These are phyloP conservation scores for Amblyteles armatorius DNA, from an alignment of 2,888 invertebrate genomes.

Conservation along the genomic window DNA sequence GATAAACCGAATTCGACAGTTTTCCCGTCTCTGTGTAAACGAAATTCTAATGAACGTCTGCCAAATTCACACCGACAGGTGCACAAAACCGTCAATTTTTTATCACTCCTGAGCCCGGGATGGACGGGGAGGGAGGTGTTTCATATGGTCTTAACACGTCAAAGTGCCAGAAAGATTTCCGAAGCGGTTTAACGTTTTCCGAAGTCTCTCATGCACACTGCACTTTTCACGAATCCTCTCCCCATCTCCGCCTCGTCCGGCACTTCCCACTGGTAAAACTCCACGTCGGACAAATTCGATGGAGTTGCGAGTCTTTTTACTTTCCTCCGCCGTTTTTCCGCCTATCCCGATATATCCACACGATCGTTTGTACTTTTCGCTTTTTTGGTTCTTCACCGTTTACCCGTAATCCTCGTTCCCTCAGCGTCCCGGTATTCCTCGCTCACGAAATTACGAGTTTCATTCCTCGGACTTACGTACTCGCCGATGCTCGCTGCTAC, in stretches of 20 bases:
- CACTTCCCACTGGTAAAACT: conserved; percentile 6
- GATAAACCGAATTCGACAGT: background rate
- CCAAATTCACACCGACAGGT: background rate
- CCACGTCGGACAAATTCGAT: background rate
- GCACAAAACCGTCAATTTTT: background rate
- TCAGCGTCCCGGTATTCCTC: conserved; percentile 4
- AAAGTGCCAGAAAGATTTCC: conserved; percentile 12
- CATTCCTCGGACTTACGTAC: conserved; percentile 8
- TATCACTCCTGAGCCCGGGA: no score
- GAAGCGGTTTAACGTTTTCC: background rate
- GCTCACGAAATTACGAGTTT: conserved; percentile 26
- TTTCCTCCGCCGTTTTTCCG: background rate
- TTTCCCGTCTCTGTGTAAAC: background rate
- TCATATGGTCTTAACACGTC: conserved; percentile 24
- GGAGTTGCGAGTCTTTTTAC: background rate
- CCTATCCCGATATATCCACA: background rate
- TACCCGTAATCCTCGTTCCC: background rate
- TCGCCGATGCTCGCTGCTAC: background rate
- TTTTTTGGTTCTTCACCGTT: conserved; percentile 7
- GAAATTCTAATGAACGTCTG: background rate
- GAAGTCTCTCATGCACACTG: background rate
- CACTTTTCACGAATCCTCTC: conserved; percentile 26
- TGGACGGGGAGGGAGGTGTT: no score
- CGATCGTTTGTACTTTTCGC: conserved; percentile 20
- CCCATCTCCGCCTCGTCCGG: background rate